Conservation (phyloP, 2,797 vertebrate genomes). For the Hippoglossus hippoglossus region DNA sequence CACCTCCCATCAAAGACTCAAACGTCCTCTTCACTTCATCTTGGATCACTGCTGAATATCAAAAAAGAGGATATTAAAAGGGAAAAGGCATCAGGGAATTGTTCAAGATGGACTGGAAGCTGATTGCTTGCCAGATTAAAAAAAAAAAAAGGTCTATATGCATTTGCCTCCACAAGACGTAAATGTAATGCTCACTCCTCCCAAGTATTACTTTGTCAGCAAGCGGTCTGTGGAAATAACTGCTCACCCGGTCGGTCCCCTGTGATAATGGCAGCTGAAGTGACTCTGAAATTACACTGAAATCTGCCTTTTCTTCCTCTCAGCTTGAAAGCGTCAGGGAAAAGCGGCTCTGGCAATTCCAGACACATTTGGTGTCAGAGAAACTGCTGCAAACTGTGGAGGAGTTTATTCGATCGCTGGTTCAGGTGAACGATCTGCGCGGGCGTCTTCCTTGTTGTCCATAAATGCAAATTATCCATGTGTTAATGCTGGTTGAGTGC, state of each 20-base stretch:
- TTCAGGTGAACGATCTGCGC: slow-evolving; percentile 1
- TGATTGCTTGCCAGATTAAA: background rate
- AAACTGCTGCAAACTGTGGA: background rate
- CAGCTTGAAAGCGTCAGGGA: background rate
- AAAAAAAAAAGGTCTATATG: slow-evolving; percentile 13
- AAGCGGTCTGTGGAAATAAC: background rate
- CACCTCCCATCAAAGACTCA: slow-evolving; percentile 1
- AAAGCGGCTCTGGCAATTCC: background rate
- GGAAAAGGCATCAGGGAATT: background rate
- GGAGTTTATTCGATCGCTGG: slow-evolving; percentile 3
- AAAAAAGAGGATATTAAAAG: slow-evolving; percentile 3
- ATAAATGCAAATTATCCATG: too few relatives aligned
- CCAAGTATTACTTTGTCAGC: background rate
- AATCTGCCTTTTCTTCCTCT: slow-evolving; percentile 17
- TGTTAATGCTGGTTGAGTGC: too few relatives aligned
- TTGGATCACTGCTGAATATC: background rate
- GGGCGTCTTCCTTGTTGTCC: background rate
- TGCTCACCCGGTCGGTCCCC: background rate
- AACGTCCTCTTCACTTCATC: slow-evolving; percentile 6
- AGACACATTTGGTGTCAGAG: background rate
- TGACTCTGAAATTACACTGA: slow-evolving; percentile 20
- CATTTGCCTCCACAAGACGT: background rate
- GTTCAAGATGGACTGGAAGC: background rate
- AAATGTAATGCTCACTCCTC: background rate
- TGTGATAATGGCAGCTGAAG: slow-evolving; percentile 18